Base-by-base conservation (phyloP, 1,140 invertebrate genomes). In the Drosophila ambigua region DNA sequence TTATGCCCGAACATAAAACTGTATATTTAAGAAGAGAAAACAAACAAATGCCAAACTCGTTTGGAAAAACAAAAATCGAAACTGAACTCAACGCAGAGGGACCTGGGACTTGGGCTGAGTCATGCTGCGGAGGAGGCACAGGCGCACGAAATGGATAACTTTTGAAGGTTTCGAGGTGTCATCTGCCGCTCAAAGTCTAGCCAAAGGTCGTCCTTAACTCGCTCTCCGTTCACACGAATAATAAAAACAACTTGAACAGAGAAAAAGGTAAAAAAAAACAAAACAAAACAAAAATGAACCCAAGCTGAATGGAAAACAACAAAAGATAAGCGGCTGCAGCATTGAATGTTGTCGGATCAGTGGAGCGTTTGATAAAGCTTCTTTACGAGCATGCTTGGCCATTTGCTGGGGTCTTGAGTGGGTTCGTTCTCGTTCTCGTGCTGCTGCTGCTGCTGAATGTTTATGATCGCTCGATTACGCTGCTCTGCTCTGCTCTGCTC, bases 331-430 rank as follows among this genome's bases (percentile, higher is more conserved):
- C 24, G 35, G 20, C 1, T 20, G 13, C 6, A 35, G 15, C 69
- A 73, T 73, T 74, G 69, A 64, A 44, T 28, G 69, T 73, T 73
- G 59, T 55, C 66, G 52, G 72, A 59, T 74, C 71, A 74, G 72
- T 62, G 72, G 66, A 74, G 72, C 72, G 71, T 74, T 74, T 74
- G 71, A 74, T 74, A 74, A 66, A 74, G 72, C 71, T 66, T 74
- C 73, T 55, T 65, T 73, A 20, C 20, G 20, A 20, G 20, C 20
- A 73, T 74, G 60, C 35, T 74, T 43, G 71, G 52, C 61, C 52
- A 49, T 74, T 75, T 74, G n/a, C 44, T 41, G 26, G 44, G 35
- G 24, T 43, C 35, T 39, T 5, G 24, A 13, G 16, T n/a, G 49
- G 65, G 49, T 50, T 68, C 67, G 20, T 20, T 20, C 57, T 50